Conservation (phyloP, 1,140 invertebrate species). For the Bombus consobrinus region DNA sequence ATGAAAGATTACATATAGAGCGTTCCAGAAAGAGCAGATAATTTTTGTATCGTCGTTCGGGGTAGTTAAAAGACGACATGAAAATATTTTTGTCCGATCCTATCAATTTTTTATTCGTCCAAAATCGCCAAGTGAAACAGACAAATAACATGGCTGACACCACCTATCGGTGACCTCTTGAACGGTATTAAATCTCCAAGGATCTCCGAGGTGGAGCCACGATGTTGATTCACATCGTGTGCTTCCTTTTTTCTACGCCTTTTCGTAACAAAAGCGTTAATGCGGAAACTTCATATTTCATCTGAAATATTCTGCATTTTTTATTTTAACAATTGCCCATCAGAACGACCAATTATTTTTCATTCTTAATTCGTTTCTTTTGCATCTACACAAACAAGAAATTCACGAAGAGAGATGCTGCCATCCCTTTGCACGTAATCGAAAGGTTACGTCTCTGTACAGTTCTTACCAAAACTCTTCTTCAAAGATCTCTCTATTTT, state of each 20-base stretch:
- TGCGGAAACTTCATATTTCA: background rate
- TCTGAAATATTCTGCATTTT: background rate
- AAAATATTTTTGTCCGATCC: background rate
- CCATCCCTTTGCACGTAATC: background rate
- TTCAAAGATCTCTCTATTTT: background rate
- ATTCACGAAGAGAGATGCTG: background rate
- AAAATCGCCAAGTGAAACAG: background rate
- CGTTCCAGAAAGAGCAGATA: background rate
- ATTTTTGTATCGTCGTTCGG: background rate
- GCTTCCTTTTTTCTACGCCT: slow-evolving; percentile 9
- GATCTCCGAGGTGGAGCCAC: slow-evolving; percentile 19
- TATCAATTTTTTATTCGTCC: background rate
- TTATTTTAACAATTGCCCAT: background rate
- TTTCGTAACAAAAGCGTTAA: slow-evolving; percentile 20
- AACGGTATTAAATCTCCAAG: background rate
- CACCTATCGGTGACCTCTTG: slow-evolving; percentile 36
- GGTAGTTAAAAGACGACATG: background rate
- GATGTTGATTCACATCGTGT: background rate
- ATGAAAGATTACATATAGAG: no score
- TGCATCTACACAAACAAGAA: background rate
- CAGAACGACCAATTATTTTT: background rate
- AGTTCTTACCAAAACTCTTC: background rate
- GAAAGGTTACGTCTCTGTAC: background rate
- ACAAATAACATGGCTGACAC: slow-evolving; percentile 11
- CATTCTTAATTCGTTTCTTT: background rate